These are phyloP conservation scores for Trematomus loennbergii DNA, from an alignment of 2,113 vertebrate genomes.

Conservation along the genomic window DNA sequence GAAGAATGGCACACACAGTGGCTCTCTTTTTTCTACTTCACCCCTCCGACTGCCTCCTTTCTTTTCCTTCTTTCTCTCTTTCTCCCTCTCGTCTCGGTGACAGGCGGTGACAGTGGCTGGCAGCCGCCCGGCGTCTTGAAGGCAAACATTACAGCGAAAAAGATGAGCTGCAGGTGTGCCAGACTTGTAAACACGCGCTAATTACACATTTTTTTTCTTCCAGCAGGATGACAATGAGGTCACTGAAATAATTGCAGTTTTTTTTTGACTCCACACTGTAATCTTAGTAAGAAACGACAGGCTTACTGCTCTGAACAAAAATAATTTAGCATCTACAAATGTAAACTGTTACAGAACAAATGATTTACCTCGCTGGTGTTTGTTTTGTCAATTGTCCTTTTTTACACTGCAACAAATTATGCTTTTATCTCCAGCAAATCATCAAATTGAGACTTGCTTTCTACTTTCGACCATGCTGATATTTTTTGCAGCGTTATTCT, in stretches of 20 bases:
- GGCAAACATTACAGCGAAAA: slow-evolving; percentile 94
- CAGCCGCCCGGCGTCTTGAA: slow-evolving; percentile 89
- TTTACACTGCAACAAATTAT: background rate
- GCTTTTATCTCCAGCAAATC: background rate
- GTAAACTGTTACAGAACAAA: background rate
- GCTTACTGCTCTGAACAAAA: slow-evolving; percentile 11
- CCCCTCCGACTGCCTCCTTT: slow-evolving; percentile 56
- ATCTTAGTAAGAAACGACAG: slow-evolving; percentile 44
- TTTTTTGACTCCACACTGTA: slow-evolving; percentile 68
- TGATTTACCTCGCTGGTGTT: background rate
- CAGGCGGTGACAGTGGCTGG: slow-evolving; percentile 95
- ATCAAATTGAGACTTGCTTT: background rate
- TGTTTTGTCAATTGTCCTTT: background rate
- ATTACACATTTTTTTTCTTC: slow-evolving; percentile 94
- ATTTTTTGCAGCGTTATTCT: too few relatives aligned
- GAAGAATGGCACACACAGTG: slow-evolving; percentile 92
- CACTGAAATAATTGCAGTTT: slow-evolving; percentile 97
- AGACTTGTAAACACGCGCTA: slow-evolving; percentile 92
- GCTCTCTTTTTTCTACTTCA: slow-evolving; percentile 67
- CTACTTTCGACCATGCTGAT: too few relatives aligned
- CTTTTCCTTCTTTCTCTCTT: slow-evolving; percentile 27
- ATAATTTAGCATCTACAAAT: background rate
- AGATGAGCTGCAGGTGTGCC: slow-evolving; percentile 98
- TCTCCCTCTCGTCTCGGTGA: slow-evolving; percentile 76
- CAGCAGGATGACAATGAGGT: slow-evolving; percentile 96